phyloP scores from a whole-genome alignment of 2,888 invertebrate genomes.

The Meandrusa payeni region DNA sequence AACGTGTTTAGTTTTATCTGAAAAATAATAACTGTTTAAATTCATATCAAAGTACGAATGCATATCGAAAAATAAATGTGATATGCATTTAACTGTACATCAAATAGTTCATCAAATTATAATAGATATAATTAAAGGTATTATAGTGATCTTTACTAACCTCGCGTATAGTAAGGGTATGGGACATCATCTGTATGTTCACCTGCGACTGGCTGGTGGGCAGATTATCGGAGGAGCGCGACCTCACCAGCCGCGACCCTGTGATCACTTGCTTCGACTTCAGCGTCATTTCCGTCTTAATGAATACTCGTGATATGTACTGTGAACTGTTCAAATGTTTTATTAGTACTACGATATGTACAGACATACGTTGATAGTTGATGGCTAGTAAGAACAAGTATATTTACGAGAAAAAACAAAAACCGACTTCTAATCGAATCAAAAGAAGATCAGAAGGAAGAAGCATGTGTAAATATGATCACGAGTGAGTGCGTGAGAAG shows the following conservation, averaged over 20 bases:
- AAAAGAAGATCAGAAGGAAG: no score
- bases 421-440: no score
- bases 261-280: constrained; percentile 92
- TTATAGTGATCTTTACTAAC: constrained; percentile 71
- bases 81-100: constrained; percentile 3
- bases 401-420: no score
- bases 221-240: constrained; percentile 93
- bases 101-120: not conserved
- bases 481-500: no score
- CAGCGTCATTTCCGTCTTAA: constrained; percentile 96
- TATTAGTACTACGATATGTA: no score
- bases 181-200: constrained; percentile 97
- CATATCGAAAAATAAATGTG: not conserved
- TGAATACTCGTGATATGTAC: constrained; percentile 95
- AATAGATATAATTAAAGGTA: not conserved
- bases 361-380: no score
- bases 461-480: no score
- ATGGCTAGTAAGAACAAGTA: no score
- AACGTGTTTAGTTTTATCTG: not conserved
- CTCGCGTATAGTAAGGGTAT: constrained; percentile 95
- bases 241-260: constrained; percentile 88
- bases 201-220: constrained; percentile 96
- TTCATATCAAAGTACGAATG: not conserved
- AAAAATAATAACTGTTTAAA: constrained; percentile 2
- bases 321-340: constrained; percentile 84